Base-by-base conservation (phyloP, 23 tunicate genomes). In the Pegea sp. region DNA sequence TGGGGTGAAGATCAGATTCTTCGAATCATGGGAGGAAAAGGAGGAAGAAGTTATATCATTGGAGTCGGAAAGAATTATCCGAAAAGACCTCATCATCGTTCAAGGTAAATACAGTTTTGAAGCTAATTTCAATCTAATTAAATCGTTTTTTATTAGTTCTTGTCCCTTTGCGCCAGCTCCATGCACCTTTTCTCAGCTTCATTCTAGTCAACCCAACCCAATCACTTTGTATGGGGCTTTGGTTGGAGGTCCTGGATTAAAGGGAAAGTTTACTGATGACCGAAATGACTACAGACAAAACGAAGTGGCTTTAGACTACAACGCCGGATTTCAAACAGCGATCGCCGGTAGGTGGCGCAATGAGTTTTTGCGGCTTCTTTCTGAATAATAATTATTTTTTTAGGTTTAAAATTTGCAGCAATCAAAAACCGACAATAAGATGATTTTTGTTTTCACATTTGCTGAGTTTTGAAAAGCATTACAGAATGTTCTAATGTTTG, bases 261-360 rank as follows among this genome's bases (percentile, higher is more conserved):
- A 44, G 25, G 95, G 95, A 5, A 30, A 59, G 0, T 84, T 50
- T 61, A 6, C 24, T 4, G 95, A 84, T 48, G 23, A 55, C 1
- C 26, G 95, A 27, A 25, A 33, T 8, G 63, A 62, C 0, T 68
- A 67, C 50, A 61, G 60, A 25, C 86, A 84, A 29, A 57, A 72
- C 28, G 95, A 84, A 58, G 95, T 84, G 5, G 95, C 84, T 1
- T 24, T 64, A 44, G 95, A 84, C 31, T 84, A 73, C 65, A 84
- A 84, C 57, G 95, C 95, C 11, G 95, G 95, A 7, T 84, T 67
- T 30, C 95, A 84, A 34, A 49, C 84, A 4, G 95, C 95, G 11
- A 34, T 84, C 4, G 95, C 95, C 44, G 95, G 95, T 84, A n/a
- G 26, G 71, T 57, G n/a, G n/a, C n/a, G n/a, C n/a, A n/a, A n/a